Base-by-base conservation (phyloP, 2,113 vertebrate species). In the Pandion haliaetus region DNA sequence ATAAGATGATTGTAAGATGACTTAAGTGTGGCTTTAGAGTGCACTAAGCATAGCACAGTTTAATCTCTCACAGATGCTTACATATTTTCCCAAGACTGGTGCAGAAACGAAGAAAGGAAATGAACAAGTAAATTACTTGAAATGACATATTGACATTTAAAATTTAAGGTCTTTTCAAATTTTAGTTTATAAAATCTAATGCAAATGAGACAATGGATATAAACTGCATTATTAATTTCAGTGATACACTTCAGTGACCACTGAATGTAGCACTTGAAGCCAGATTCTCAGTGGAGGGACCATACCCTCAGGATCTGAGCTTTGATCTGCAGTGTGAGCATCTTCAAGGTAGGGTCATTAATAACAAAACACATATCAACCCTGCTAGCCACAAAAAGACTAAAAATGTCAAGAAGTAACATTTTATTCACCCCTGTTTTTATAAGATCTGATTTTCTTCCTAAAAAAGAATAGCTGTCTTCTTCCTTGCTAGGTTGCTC, bases 1-100 rank as follows among this genome's bases (percentile, higher is more conserved):
- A 96, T 54, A 76, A 89, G 32, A 88, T 93, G 90, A 97, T 88
- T 91, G 58, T 76, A 94, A 94, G 80, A 93, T 95, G 77, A 91
- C 83, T 97, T 95, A 77, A 92, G 44, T 83, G 86, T 85, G 61
- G 55, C 34, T 93, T 95, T 54, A 93, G 93, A 93, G 79, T 36
- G 44, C 77, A 69, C 57, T 84, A 91, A 93, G 76, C 26, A 50
- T n/a, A 82, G 28, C 47, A 40, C 26, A 71, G 34, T 71, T 63
- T 85, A 95, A 45, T 72, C 28, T 82, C 87, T 89, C 45, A 94
- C 42, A 85, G 54, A 88, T 88, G n/a, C 28, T 92, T 55, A 73
- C 18, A n/a, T 34, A 65, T 54, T 96, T 97, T 90, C 31, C 44
- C 34, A 85, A n/a, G 66, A 71, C 4, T 19, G 34, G 19, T 88